Percentiles rank a stretch among this genome's conserved stretches.
These are phyloP conservation scores for Elgaria multicarinata DNA, from an alignment of 2,113 vertebrate genomes.

Conservation along the genomic window DNA sequence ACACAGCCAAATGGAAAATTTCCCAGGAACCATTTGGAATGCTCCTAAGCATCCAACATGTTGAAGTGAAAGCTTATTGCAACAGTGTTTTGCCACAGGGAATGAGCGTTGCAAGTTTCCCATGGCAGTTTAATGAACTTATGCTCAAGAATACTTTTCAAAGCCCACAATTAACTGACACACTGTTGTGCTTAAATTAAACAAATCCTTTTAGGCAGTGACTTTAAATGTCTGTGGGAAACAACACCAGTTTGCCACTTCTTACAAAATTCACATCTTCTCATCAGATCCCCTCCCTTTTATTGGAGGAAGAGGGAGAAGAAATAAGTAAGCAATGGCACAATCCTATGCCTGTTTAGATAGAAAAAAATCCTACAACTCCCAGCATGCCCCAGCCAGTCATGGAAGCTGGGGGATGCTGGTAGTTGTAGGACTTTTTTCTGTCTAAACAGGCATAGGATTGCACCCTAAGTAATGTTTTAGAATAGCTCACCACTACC, in stretches of 20 bases:
- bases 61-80: background rate
- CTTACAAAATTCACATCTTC: slow-evolving; percentile 2
- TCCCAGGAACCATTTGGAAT: slow-evolving; percentile 15
- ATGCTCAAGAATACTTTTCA: slow-evolving; percentile 25
- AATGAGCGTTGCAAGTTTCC: slow-evolving; percentile 37
- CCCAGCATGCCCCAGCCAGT: no score
- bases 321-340: background rate
- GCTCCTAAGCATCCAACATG: slow-evolving; percentile 16
- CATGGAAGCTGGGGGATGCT: no score
- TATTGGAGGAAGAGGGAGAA: background rate
- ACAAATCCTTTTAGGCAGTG: slow-evolving; percentile 27
- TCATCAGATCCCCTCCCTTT: background rate
- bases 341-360: no score
- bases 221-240: slow-evolving; percentile 31
- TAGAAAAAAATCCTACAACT: no score
- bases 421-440: no score
- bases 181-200: slow-evolving; percentile 42
- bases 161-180: slow-evolving; percentile 37
- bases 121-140: slow-evolving; percentile 26
- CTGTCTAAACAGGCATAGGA: no score
- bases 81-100: slow-evolving; percentile 20
- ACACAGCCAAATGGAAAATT: slow-evolving; percentile 30
- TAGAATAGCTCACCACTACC: no score
- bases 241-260: slow-evolving; percentile 17
- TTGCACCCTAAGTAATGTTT: background rate